A percentile compares a stretch with the other conserved stretches of the same genome.
These are phyloP conservation scores for Xylota segnis DNA, from an alignment of 2,888 invertebrate genomes.

Conservation along the genomic window DNA sequence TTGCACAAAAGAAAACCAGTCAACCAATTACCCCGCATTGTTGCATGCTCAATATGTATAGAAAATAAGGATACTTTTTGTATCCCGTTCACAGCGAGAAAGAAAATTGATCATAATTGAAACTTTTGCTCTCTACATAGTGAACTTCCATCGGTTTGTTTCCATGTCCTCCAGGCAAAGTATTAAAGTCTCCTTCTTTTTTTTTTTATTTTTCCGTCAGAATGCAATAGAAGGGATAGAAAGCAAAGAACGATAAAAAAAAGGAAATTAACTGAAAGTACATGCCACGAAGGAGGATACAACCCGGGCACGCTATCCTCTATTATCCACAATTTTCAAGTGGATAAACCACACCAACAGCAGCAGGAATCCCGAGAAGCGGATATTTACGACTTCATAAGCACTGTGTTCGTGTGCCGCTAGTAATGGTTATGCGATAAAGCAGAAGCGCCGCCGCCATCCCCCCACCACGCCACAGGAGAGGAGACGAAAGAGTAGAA, in stretches of 20 bases:
- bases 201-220: not conserved
- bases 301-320: conserved; percentile 54
- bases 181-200: not conserved
- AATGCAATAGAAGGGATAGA: conserved; percentile 6
- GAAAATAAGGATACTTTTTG: not conserved
- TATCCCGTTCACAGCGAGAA: not conserved
- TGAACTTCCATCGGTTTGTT: not conserved
- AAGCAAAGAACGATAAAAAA: not conserved
- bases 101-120: not conserved
- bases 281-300: conserved; percentile 33
- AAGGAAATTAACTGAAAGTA: conserved; percentile 52
- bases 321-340: conserved; percentile 67
- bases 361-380: conserved; percentile 46
- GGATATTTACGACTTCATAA: conserved; percentile 72
- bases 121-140: conserved; percentile 7
- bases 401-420: conserved; percentile 62
- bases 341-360: conserved; percentile 54
- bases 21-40: not conserved
- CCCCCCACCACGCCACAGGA: conserved; percentile 15
- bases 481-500: not conserved
- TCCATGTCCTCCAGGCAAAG: conserved; percentile 13
- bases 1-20: not conserved
- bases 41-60: not conserved
- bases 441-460: conserved; percentile 46
- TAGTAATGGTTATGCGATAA: conserved; percentile 64